Percentiles rank a stretch among this genome's conserved stretches.
Evolutionary conservation across 1,140 invertebrate genomes (phyloP).

Genomic region (Drosophila sulfurigaster): DNA sequence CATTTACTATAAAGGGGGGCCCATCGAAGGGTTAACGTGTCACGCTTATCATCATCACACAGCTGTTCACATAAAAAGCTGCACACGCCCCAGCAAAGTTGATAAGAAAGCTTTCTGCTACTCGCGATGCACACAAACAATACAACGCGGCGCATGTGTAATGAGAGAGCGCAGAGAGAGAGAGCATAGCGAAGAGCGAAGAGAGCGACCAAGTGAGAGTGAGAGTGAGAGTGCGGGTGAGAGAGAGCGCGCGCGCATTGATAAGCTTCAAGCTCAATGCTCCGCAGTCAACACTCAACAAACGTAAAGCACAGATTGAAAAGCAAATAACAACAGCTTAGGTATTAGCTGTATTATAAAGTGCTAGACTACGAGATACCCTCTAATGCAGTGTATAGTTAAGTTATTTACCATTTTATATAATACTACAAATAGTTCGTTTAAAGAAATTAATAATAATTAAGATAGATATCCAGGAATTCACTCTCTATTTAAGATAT

Average conservation of each 20-base stretch:
- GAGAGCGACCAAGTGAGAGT: neutral
- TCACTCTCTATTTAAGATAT: too few species aligned
- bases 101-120: conserved; percentile 70
- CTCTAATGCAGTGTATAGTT: neutral
- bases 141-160: conserved; percentile 57
- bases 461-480: too few species aligned
- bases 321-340: conserved; percentile 13
- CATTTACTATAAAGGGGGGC: neutral
- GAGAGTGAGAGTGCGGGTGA: conserved; percentile 20
- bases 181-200: conserved; percentile 4
- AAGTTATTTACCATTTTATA: too few species aligned
- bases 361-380: conserved; percentile 7
- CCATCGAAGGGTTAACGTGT: conserved; percentile 65
- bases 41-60: conserved; percentile 57
- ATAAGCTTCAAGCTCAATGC: conserved; percentile 22
- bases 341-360: neutral
- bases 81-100: conserved; percentile 29
- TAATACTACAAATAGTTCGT: too few species aligned
- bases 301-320: conserved; percentile 22
- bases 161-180: conserved; percentile 34
- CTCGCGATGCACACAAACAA: neutral
- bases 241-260: conserved; percentile 52
- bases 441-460: too few species aligned
- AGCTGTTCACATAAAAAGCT: conserved; percentile 53
- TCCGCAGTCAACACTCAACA: neutral